A percentile compares a stretch with the other conserved stretches of the same genome.
Conservation (phyloP, 2,888 invertebrate genomes). For the Caenorhabditis becei region DNA sequence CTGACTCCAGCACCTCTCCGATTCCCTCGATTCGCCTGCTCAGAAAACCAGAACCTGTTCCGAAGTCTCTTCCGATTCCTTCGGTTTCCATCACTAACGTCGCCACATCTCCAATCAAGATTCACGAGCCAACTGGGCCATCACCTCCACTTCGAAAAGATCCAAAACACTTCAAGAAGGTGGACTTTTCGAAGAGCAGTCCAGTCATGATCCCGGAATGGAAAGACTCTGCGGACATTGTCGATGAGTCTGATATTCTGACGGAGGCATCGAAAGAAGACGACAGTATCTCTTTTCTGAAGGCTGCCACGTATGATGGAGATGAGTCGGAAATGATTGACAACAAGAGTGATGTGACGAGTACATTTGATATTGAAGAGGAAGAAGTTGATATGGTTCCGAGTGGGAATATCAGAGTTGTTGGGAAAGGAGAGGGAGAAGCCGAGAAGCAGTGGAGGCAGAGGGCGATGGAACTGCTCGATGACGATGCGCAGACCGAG, state of each 20-base stretch:
- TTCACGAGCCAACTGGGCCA: conserved; percentile 56
- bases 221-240: conserved; percentile 62
- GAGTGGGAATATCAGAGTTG: conserved; percentile 59
- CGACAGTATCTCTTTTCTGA: conserved; percentile 50
- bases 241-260: conserved; percentile 71
- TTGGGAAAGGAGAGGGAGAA: conserved; percentile 46
- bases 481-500: conserved; percentile 68
- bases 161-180: conserved; percentile 56
- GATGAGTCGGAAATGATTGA: conserved; percentile 65
- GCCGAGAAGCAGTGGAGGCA: conserved; percentile 62
- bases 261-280: conserved; percentile 65
- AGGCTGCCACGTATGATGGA: conserved; percentile 57
- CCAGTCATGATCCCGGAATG: conserved; percentile 62
- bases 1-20: conserved; percentile 65
- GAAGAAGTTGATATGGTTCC: conserved; percentile 47
- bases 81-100: conserved; percentile 33
- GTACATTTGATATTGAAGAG: conserved; percentile 60
- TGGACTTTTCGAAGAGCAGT: conserved; percentile 61
- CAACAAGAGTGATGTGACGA: conserved; percentile 59
- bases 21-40: conserved; percentile 62
- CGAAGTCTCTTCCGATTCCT: conserved; percentile 16
- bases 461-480: conserved; percentile 58
- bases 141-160: conserved; percentile 20
- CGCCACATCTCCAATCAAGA: conserved; percentile 38
- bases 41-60: conserved; percentile 30